These are phyloP conservation scores for Hexactinellida sp. DNA, from an alignment of 37 sponge, comb jelly and placozoan genomes.

Conservation along the genomic window DNA sequence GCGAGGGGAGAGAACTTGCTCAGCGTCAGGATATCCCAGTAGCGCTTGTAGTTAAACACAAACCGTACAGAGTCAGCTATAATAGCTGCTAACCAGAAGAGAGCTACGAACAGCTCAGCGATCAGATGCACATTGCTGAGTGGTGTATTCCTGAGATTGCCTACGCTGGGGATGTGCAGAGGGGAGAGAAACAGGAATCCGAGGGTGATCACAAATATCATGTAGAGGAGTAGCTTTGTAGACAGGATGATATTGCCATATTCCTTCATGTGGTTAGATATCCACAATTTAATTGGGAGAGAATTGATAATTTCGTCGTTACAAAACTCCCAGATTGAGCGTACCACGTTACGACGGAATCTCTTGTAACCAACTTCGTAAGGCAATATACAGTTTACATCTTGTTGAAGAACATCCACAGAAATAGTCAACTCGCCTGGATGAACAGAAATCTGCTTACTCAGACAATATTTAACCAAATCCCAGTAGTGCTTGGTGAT, in stretches of 20 bases:
- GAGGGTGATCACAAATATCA: background rate
- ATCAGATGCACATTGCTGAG: background rate
- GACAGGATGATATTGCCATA: background rate
- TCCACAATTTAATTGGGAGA: constrained; percentile 11
- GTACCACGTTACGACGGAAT: background rate
- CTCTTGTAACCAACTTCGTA: background rate
- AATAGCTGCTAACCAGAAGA: background rate
- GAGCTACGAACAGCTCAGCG: background rate
- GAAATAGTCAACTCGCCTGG: background rate
- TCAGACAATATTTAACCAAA: background rate
- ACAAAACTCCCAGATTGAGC: background rate
- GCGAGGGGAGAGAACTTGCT: background rate
- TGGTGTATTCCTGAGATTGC: background rate
- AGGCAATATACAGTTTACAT: background rate
- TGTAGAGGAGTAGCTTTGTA: background rate
- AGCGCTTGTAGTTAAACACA: background rate
- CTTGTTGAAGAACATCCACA: background rate
- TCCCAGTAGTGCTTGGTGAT: constrained; percentile 6
- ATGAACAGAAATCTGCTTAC: background rate
- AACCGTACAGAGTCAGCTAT: background rate
- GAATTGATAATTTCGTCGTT: constrained; percentile 2
- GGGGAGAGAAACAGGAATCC: background rate
- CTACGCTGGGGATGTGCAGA: background rate
- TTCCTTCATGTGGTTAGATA: constrained; percentile 7
- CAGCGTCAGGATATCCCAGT: background rate